Evolutionary conservation across 2,113 vertebrate genomes (phyloP).

Genomic region (Tenrec ecaudatus): DNA sequence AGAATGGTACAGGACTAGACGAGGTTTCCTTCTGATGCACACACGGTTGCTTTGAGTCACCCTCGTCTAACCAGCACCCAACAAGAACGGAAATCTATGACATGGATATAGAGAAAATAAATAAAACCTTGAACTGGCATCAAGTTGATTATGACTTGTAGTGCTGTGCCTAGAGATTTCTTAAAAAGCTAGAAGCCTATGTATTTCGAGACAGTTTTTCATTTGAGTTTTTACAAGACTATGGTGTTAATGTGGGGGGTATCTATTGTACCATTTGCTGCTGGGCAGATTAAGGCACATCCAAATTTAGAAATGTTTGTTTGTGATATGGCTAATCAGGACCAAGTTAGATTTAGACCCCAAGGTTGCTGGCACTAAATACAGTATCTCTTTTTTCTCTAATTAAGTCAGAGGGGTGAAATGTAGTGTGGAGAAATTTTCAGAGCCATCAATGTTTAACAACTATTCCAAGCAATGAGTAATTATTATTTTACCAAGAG

Average conservation of each 20-base stretch:
- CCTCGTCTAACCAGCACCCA: background rate
- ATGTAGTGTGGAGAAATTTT: background rate
- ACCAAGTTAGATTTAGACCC: background rate
- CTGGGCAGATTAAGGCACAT: background rate
- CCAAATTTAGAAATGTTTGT: background rate
- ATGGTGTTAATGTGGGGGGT: background rate
- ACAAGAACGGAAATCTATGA: background rate
- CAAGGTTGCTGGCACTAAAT: background rate
- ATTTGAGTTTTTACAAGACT: background rate
- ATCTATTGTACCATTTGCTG: background rate
- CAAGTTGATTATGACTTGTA: too few relatives aligned
- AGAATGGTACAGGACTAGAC: background rate
- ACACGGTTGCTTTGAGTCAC: background rate
- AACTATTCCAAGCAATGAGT: background rate
- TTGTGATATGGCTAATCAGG: background rate
- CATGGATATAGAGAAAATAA: background rate
- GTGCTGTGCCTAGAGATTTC: background rate
- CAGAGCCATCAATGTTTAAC: background rate
- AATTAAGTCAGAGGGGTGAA: background rate
- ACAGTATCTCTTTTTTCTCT: rapidly evolving
- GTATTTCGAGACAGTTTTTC: background rate
- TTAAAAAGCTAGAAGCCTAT: background rate
- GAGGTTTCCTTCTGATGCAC: background rate
- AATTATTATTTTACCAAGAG: background rate
- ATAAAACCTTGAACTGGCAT: too few relatives aligned